These are phyloP conservation scores for Florisuga fusca DNA, from an alignment of 2,797 vertebrate genomes.

Conservation along the genomic window DNA sequence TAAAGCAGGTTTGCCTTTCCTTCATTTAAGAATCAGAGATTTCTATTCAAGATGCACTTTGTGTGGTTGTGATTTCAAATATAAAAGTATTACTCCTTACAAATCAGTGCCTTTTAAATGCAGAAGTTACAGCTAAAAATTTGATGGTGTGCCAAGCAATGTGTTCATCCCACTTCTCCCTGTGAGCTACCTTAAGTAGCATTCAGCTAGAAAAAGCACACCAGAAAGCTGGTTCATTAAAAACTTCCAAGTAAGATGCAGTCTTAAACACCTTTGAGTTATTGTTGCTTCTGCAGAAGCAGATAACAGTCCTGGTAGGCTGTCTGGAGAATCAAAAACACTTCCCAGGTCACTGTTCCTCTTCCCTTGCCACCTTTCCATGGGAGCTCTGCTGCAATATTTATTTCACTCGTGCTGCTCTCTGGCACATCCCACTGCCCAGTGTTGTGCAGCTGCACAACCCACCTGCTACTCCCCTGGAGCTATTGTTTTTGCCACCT, in stretches of 20 bases:
- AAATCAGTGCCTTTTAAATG: neutral
- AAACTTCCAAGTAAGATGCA: neutral
- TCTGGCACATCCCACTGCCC: neutral
- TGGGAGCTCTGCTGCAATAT: neutral
- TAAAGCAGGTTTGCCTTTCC: neutral
- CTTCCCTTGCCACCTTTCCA: neutral
- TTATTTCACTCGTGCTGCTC: slow-evolving; percentile 1
- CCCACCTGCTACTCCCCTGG: slow-evolving; percentile 23
- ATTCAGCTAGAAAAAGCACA: neutral
- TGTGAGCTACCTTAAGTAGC: neutral
- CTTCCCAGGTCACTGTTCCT: slow-evolving; percentile 16
- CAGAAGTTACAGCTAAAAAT: neutral
- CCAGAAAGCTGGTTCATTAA: neutral
- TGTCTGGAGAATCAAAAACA: slow-evolving; percentile 1
- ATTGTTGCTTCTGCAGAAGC: neutral
- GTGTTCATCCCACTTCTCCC: neutral
- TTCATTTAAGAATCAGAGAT: neutral
- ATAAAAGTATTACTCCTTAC: neutral
- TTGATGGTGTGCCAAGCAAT: neutral
- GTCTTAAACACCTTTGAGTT: neutral
- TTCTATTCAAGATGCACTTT: neutral
- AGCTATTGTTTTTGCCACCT: neutral
- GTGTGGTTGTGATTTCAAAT: neutral
- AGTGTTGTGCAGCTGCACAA: slow-evolving; percentile 43
- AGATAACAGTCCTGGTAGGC: neutral